These are phyloP conservation scores for Diprion similis DNA, from an alignment of 1,140 invertebrate species.

Conservation along the genomic window DNA sequence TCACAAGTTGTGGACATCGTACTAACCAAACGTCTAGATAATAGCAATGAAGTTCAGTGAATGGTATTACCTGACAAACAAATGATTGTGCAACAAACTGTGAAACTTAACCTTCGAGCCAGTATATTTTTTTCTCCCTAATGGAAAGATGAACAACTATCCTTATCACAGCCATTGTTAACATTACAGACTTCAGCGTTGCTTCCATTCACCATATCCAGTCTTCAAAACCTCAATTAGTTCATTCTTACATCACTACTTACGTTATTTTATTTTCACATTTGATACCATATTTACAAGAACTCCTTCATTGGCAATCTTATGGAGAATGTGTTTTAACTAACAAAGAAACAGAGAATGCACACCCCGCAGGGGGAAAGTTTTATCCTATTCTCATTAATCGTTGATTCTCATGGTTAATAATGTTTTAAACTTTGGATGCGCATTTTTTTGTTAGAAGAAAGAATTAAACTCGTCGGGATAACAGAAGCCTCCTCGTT, in stretches of 20 bases:
- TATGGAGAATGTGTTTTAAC: neutral
- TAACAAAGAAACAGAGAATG: neutral
- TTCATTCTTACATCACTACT: slow-evolving; percentile 40
- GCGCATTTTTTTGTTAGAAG: no score
- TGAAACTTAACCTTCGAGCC: neutral
- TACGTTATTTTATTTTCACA: slow-evolving; percentile 8
- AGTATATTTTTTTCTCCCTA: neutral
- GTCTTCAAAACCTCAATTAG: slow-evolving; percentile 35
- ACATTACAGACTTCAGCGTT: slow-evolving; percentile 43
- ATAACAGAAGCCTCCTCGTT: neutral
- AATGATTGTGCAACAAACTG: neutral
- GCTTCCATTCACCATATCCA: slow-evolving; percentile 20
- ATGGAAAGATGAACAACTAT: slow-evolving; percentile 25
- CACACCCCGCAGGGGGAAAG: no score
- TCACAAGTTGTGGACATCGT: no score
- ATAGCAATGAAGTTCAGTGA: no score
- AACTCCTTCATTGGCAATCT: neutral
- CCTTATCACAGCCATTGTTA: slow-evolving; percentile 51
- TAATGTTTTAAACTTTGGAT: no score
- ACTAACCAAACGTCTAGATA: no score
- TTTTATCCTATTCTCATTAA: no score
- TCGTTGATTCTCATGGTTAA: no score
- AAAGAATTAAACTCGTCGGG: no score
- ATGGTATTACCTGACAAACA: no score
- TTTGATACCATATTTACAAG: neutral